phyloP scores from a whole-genome alignment of 2,888 invertebrate genomes.

The Himalopsyche tibetana region DNA sequence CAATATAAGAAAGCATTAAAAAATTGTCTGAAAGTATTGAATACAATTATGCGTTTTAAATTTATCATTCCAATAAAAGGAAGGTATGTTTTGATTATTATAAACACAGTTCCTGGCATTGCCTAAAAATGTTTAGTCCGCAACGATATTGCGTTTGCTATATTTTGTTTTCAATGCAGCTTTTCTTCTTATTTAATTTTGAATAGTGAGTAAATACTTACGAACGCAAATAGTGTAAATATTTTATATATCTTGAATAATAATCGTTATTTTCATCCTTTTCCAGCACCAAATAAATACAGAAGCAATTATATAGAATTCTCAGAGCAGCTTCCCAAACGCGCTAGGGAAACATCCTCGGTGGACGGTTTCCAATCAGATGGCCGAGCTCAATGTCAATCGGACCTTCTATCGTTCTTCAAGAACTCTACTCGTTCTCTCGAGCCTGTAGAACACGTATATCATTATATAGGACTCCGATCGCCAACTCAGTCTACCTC shows the following conservation, averaged over 20 bases:
- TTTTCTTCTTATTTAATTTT: too few relatives aligned
- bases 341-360: slow-evolving; percentile 77
- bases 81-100: too few relatives aligned
- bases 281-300: slow-evolving; percentile 80
- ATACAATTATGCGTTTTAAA: too few relatives aligned
- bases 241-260: not conserved
- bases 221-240: too few relatives aligned
- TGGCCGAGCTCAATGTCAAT: slow-evolving; percentile 82
- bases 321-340: slow-evolving; percentile 78
- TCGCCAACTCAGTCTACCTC: slow-evolving; percentile 93
- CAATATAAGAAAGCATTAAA: too few relatives aligned
- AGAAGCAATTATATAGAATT: slow-evolving; percentile 83
- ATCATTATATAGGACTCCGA: slow-evolving; percentile 89
- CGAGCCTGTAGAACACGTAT: slow-evolving; percentile 87
- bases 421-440: slow-evolving; percentile 87
- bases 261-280: slow-evolving; percentile 65
- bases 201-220: too few relatives aligned
- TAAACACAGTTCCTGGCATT: too few relatives aligned
- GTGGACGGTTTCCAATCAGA: slow-evolving; percentile 42
- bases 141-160: too few relatives aligned
- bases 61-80: too few relatives aligned
- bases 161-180: too few relatives aligned
- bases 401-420: slow-evolving; percentile 88
- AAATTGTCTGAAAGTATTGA: not conserved
- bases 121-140: too few relatives aligned